These are phyloP conservation scores for Pao palembangensis DNA, from an alignment of 2,113 vertebrate species.

Conservation along the genomic window DNA sequence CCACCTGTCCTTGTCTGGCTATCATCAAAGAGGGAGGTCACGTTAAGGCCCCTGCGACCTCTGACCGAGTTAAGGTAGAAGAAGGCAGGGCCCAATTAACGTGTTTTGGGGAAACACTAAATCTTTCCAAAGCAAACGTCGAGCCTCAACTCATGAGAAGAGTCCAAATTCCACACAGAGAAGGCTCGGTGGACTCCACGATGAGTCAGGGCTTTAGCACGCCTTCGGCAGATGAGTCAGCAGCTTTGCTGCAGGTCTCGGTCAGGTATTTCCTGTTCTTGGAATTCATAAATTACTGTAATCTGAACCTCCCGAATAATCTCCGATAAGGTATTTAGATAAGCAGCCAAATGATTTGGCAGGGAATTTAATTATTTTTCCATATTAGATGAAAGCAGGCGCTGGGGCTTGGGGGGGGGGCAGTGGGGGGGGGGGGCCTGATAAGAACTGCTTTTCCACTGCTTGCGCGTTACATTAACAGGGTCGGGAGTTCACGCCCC, in stretches of 20 bases:
- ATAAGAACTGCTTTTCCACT: conserved; percentile 43
- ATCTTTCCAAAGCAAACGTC: conserved; percentile 55
- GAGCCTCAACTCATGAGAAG: conserved; percentile 52
- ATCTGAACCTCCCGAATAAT: conserved; percentile 15
- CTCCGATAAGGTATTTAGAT: background rate
- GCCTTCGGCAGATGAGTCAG: conserved; percentile 21
- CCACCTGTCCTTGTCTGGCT: conserved; percentile 7
- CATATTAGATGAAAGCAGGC: conserved; percentile 4
- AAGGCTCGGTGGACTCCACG: conserved; percentile 19
- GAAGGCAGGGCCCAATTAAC: conserved; percentile 66
- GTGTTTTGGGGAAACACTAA: conserved; percentile 63
- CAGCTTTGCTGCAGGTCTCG: conserved; percentile 9
- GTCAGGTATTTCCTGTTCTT: conserved; percentile 2
- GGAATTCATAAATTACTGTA: conserved; percentile 6
- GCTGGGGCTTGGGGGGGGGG: conserved; percentile 21
- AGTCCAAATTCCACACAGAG: conserved; percentile 65
- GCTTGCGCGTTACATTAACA: conserved; percentile 57
- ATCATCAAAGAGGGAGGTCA: background rate
- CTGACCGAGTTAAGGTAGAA: conserved; percentile 47
- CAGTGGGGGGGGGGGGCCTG: conserved; percentile 22
- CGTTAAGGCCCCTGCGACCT: conserved; percentile 17
- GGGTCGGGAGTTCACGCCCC: conserved; percentile 68
- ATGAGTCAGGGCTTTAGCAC: conserved; percentile 18
- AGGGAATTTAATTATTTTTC: conserved; percentile 13
- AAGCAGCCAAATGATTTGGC: background rate